Base-by-base conservation (phyloP, 2,113 vertebrate genomes). In the Alligator sinensis region DNA sequence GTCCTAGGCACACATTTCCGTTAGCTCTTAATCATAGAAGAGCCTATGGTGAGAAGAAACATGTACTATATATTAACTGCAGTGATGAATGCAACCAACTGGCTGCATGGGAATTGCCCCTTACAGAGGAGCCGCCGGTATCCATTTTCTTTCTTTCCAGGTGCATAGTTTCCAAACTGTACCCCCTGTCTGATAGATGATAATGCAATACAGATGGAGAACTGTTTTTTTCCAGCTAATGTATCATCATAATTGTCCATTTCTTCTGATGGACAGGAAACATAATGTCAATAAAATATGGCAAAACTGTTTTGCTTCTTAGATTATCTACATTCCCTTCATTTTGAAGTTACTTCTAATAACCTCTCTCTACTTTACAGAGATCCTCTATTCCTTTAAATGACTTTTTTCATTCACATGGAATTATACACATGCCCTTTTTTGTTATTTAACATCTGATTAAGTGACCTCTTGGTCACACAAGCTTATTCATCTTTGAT, bases 21-120 rank as follows among this genome's bases (percentile, higher is more conserved):
- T n/a, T 25, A 4, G n/a, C 19, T 63, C 18, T 68, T 6, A 57
- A 16, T 4, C 22, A 78, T 76, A 58, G 24, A 68, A 5, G 11
- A 63, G 21, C 5, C 27, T 2, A 5, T 59, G 17, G 74, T 57
- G 77, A 93, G 81, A 86, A 24, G 55, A 90, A 78, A 38, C 55
- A 7, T 57, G 11, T 63, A 10, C 38, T 7, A 2, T 21, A 22
- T 66, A 3, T 68, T 70, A 9, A 28, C 13, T 15, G 27, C 12
- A 18, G 5, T 27, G 15, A 25, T 54, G 11, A 8, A 34, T 11
- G 58, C 61, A 15, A 34, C 34, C 18, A 38, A 14, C 24, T 34
- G 58, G 7, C 5, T 6, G 19, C 2, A 0, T 6, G 74, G 14
- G 30, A 30, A 28, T 25, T 59, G 10, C 5, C 0, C 18, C 57